phyloP scores from a whole-genome alignment of 1,140 invertebrate species.

The Gryllus bimaculatus region DNA sequence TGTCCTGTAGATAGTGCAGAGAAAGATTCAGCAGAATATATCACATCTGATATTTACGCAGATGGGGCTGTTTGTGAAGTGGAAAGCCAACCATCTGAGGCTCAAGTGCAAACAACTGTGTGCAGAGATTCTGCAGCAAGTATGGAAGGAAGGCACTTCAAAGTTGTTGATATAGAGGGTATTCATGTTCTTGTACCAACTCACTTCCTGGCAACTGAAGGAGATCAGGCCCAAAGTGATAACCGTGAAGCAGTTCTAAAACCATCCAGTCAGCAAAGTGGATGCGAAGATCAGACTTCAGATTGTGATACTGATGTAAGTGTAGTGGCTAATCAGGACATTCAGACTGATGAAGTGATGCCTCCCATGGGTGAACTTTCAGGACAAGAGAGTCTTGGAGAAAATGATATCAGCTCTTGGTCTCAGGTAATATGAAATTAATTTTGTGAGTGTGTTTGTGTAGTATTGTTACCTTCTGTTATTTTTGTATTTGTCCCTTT shows the following conservation, averaged over 20 bases:
- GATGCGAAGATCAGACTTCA: not conserved
- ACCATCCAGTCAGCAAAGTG: not conserved
- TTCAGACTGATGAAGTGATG: conserved; percentile 74
- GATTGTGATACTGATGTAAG: conserved; percentile 8
- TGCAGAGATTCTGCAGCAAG: too few relatives aligned
- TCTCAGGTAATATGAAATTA: conserved; percentile 33
- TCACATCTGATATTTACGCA: conserved; percentile 20
- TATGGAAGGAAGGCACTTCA: conserved; percentile 28
- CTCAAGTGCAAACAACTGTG: too few relatives aligned
- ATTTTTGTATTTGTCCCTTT: not conserved
- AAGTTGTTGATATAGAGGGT: conserved; percentile 40
- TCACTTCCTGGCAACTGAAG: conserved; percentile 27
- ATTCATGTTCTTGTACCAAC: conserved; percentile 38
- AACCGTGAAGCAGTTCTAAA: not conserved
- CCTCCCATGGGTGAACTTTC: conserved; percentile 70
- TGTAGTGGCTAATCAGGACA: conserved; percentile 37
- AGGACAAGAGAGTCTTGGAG: conserved; percentile 71
- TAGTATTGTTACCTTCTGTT: not conserved
- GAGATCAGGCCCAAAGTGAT: not conserved
- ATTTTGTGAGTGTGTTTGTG: not conserved
- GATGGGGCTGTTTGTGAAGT: conserved; percentile 13
- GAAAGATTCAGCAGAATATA: conserved; percentile 16
- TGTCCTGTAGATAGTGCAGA: not conserved
- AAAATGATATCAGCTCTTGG: conserved; percentile 52
- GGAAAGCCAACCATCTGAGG: too few relatives aligned